Conservation (phyloP, 2,113 vertebrate species). For the Leucosticte australis region DNA sequence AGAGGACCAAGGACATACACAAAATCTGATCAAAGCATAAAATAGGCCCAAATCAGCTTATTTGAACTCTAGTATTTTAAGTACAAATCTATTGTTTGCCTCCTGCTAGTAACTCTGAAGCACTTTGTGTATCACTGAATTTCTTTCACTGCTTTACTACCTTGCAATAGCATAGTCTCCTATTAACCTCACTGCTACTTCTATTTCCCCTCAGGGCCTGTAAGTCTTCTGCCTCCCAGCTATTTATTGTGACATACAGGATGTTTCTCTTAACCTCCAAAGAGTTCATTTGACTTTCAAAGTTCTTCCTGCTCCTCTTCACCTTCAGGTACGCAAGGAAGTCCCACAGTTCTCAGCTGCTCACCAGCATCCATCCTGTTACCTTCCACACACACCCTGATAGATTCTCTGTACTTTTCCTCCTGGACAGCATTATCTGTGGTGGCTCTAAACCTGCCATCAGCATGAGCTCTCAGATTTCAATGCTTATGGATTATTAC, state of each 20-base stretch:
- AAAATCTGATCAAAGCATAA: not conserved
- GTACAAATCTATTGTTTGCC: not conserved
- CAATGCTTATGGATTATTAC: not conserved
- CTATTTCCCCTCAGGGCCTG: not conserved
- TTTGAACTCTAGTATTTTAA: not conserved
- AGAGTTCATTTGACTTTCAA: not conserved
- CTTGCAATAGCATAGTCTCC: not conserved
- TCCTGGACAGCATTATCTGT: not conserved
- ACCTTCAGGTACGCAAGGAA: not conserved
- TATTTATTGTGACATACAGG: not conserved
- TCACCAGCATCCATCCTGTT: not conserved
- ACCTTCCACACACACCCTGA: not conserved
- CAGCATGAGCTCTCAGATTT: not conserved
- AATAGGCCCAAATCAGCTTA: not conserved
- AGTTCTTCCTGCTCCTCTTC: not conserved
- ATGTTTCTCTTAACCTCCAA: not conserved
- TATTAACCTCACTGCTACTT: not conserved
- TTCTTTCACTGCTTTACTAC: not conserved
- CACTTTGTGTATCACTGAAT: not conserved
- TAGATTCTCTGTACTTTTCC: not conserved
- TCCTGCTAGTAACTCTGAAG: not conserved
- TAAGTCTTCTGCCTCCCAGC: not conserved
- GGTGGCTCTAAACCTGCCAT: not conserved
- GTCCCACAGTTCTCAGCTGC: constrained; percentile 2
- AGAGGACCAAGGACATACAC: not conserved